Conservation (phyloP, 2,113 vertebrate genomes). For the Paratilapia polleni region DNA sequence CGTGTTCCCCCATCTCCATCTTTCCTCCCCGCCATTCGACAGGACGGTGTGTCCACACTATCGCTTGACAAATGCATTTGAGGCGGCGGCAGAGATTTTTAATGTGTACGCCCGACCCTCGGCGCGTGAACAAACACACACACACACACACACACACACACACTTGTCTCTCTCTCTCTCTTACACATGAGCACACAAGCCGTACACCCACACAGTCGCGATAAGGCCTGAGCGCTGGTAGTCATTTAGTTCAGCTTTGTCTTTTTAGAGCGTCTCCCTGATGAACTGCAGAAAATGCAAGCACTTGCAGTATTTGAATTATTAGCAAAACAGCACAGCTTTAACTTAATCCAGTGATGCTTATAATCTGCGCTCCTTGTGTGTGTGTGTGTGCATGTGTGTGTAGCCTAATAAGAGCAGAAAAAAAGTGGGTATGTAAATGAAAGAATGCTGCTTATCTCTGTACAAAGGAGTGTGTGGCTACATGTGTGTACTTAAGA, state of each 20-base stretch:
- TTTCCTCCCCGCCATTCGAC: background rate
- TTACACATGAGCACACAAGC: slow-evolving; percentile 40
- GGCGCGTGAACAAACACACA: background rate
- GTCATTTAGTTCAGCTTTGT: slow-evolving; percentile 74
- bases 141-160: background rate
- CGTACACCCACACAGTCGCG: slow-evolving; percentile 60
- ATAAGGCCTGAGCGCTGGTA: slow-evolving; percentile 65
- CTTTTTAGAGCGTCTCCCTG: slow-evolving; percentile 55
- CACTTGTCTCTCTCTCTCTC: background rate
- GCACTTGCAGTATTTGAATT: slow-evolving; percentile 70
- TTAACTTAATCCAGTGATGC: slow-evolving; percentile 61
- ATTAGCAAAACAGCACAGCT: slow-evolving; percentile 59
- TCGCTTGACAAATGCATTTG: slow-evolving; percentile 44
- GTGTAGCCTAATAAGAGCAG: slow-evolving; percentile 37
- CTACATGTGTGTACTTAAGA: background rate
- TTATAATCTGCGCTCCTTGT: slow-evolving; percentile 50
- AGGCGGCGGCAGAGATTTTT: slow-evolving; percentile 43
- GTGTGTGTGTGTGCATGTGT: background rate
- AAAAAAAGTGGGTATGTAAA: slow-evolving; percentile 43
- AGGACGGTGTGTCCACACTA: slow-evolving; percentile 8
- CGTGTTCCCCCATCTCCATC: background rate
- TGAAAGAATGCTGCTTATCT: slow-evolving; percentile 52
- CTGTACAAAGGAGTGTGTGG: background rate
- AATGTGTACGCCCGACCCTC: slow-evolving; percentile 33
- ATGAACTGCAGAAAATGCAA: slow-evolving; percentile 64